Base-by-base conservation (phyloP, 2,888 invertebrate species). In the Nomada fucata region DNA sequence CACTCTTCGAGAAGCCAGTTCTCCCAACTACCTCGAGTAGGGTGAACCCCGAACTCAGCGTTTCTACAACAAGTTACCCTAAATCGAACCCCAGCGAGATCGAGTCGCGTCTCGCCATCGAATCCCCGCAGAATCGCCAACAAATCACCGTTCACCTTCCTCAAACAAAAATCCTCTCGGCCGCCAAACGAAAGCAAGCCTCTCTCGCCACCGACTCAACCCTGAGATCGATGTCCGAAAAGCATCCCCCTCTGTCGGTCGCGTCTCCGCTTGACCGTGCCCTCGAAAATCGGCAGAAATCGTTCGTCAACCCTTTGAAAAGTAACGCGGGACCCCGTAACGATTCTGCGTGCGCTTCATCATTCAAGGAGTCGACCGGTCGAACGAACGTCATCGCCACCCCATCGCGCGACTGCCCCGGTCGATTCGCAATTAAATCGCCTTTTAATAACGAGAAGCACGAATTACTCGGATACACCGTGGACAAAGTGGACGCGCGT, bases 351-450 rank as follows among this genome's bases (percentile, higher is more conserved):
- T 53, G n/a, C 7, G 10, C 15, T 18, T 26, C 10, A 13, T 10
- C 10, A 42, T 68, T 55, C 23, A 57, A 59, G 9, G 9, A 20
- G 47, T 10, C 11, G 50, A 23, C 68, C 29, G 57, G 20, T 5
- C 63, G n/a, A 47, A 52, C 60, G 36, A 20, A 53, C 55, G 29
- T 67, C 47, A 52, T 50, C 52, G 23, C 9, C 53, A 20, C 55
- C 47, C 59, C 13, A 44, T 44, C 18, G 18, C 55, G 29, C 10
- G 23, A n/a, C 52, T 47, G 42, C 47, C 18, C 47, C 72, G 72
- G 76, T 76, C 69, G 72, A 82, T 82, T 82, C 67, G 64, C 76
- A 76, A 72, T 82, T 73, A 77, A 76, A 82, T 80, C 64, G 76
- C 69, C 82, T 82, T 68, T 76, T 82, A 82, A 82, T 72, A 76